A percentile compares a stretch with the other conserved stretches of the same genome.
Evolutionary conservation across 1,140 invertebrate species (phyloP).

Genomic region (Drosophila gunungcola): DNA sequence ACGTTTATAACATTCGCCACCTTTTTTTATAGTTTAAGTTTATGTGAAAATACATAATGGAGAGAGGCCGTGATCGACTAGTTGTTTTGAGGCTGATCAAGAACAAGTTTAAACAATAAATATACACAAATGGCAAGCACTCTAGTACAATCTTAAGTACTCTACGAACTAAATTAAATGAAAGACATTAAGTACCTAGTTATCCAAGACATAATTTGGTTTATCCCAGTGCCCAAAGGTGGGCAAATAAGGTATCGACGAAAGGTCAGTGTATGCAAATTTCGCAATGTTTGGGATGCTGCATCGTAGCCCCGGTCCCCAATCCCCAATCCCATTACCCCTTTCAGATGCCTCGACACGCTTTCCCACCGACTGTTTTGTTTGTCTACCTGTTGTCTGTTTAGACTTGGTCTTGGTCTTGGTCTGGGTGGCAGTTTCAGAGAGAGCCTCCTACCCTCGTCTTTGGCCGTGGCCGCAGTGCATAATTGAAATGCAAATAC

Average conservation of each 20-base stretch:
- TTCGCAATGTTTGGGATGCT: constrained; percentile 32
- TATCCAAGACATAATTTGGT: too few relatives aligned
- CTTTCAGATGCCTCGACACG: constrained; percentile 10
- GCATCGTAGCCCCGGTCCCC: neutral
- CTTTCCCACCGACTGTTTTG: constrained; percentile 40
- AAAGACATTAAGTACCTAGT: too few relatives aligned
- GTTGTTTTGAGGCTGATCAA: too few relatives aligned
- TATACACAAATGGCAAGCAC: too few relatives aligned
- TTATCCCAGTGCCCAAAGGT: too few relatives aligned
- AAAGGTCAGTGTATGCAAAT: constrained; percentile 18
- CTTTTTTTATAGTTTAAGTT: too few relatives aligned
- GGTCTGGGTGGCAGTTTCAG: constrained; percentile 10
- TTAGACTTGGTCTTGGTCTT: constrained; percentile 50
- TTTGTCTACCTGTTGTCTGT: constrained; percentile 61
- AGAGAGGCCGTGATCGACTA: too few relatives aligned
- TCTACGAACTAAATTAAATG: too few relatives aligned
- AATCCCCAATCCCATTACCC: neutral
- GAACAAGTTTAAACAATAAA: too few relatives aligned
- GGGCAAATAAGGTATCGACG: too few relatives aligned
- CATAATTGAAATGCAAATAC: constrained; percentile 66
- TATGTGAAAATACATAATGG: too few relatives aligned
- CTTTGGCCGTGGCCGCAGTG: constrained; percentile 20
- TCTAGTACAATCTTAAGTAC: too few relatives aligned
- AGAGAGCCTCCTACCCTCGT: neutral
- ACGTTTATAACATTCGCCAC: neutral